Conservation (phyloP, 2,113 vertebrate species). For the Notothenia coriiceps region DNA sequence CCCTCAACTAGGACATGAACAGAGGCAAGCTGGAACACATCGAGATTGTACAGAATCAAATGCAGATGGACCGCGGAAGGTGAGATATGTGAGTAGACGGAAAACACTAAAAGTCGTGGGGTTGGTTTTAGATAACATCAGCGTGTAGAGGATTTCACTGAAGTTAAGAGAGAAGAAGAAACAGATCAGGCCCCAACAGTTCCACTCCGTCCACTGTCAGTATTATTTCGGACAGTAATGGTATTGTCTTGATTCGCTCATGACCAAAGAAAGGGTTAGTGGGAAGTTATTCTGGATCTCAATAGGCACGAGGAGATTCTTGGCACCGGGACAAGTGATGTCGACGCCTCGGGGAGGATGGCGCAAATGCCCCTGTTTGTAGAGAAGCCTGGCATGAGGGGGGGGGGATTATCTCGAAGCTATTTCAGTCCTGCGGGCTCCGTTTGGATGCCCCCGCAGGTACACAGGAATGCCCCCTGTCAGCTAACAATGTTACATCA, state of each 20-base stretch:
- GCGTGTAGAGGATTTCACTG: not conserved
- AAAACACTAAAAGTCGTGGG: not conserved
- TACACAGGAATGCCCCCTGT: slow-evolving; percentile 75
- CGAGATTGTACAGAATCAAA: slow-evolving; percentile 8
- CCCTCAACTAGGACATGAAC: slow-evolving; percentile 32
- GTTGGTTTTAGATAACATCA: not conserved
- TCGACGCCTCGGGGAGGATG: slow-evolving; percentile 48
- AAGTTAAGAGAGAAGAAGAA: not conserved
- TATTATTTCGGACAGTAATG: slow-evolving; percentile 68
- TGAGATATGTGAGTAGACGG: slow-evolving; percentile 7
- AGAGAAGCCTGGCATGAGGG: slow-evolving; percentile 32
- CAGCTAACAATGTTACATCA: slow-evolving; percentile 14
- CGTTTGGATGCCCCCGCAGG: slow-evolving; percentile 69
- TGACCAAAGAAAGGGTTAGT: slow-evolving; percentile 39
- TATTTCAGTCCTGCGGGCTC: slow-evolving; percentile 74
- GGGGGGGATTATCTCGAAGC: slow-evolving; percentile 65
- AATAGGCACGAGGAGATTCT: slow-evolving; percentile 67
- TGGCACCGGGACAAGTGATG: slow-evolving; percentile 58
- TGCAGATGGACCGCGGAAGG: slow-evolving; percentile 15
- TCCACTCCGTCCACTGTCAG: slow-evolving; percentile 31
- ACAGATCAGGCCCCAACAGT: not conserved
- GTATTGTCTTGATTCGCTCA: slow-evolving; percentile 71
- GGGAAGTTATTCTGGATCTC: slow-evolving; percentile 64
- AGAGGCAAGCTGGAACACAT: slow-evolving; percentile 55
- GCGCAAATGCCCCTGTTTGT: slow-evolving; percentile 68